phyloP scores from a whole-genome alignment of 1,140 invertebrate genomes.

The Drosophila bocki region DNA sequence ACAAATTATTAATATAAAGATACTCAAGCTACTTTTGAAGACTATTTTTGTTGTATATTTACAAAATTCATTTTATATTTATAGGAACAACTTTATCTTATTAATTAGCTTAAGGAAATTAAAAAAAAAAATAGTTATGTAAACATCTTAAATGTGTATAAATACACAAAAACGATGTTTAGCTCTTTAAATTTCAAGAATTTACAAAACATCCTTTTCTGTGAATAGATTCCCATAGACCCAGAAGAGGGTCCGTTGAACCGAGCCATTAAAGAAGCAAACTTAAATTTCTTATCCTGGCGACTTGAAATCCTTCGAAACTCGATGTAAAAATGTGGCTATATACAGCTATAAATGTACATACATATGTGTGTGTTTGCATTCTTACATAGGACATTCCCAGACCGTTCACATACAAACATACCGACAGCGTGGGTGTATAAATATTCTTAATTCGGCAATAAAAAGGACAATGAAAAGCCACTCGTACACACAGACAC shows the following conservation, averaged over 20 bases:
- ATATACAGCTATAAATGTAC: not conserved
- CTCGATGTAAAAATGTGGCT: slow-evolving; percentile 7
- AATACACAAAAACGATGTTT: not conserved
- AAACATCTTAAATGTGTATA: not conserved
- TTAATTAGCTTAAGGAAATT: not conserved
- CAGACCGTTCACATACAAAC: slow-evolving; percentile 3
- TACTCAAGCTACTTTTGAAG: not conserved
- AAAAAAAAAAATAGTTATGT: no score
- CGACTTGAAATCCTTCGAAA: slow-evolving; percentile 2
- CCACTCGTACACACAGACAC: slow-evolving; percentile 3
- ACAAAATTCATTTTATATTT: no score
- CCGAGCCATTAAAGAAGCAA: not conserved
- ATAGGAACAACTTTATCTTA: not conserved
- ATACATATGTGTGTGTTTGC: not conserved
- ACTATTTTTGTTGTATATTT: no score
- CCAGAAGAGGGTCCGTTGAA: not conserved
- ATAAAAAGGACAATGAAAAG: slow-evolving; percentile 43
- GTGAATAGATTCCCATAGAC: not conserved
- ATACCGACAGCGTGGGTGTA: slow-evolving; percentile 6
- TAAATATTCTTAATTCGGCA: slow-evolving; percentile 25
- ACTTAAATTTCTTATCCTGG: slow-evolving; percentile 8
- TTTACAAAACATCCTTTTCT: not conserved
- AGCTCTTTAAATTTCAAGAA: not conserved
- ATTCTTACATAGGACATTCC: slow-evolving; percentile 30
- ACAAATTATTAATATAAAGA: no score